Evolutionary conservation across 1,140 invertebrate genomes (phyloP).

Genomic region (Oncopodura yosiiana): DNA sequence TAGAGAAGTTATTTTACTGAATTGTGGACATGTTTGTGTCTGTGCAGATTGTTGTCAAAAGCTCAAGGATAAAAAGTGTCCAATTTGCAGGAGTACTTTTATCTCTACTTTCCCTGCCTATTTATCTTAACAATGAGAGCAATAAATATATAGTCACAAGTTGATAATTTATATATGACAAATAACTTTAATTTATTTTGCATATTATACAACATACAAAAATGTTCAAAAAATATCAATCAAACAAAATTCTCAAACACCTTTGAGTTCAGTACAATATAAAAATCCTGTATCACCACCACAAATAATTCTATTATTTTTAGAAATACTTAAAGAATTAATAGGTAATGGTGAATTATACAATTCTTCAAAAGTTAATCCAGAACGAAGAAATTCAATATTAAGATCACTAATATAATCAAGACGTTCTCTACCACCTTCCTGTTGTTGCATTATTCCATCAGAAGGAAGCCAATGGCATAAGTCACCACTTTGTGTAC

Average conservation of each 20-base stretch:
- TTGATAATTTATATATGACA: too few relatives aligned
- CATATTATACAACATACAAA: too few relatives aligned
- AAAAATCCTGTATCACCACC: constrained; percentile 29
- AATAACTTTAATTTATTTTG: too few relatives aligned
- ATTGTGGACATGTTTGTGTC: constrained; percentile 71
- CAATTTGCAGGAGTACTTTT: constrained; percentile 58
- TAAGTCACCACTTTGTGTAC: constrained; percentile 18
- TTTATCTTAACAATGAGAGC: constrained; percentile 14
- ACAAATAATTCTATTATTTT: constrained; percentile 23
- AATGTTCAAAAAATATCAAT: too few relatives aligned
- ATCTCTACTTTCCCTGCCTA: constrained; percentile 57
- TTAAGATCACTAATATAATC: constrained; percentile 17
- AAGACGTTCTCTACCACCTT: constrained; percentile 12
- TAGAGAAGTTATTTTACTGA: constrained; percentile 59
- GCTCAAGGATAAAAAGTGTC: constrained; percentile 53
- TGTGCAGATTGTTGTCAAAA: constrained; percentile 69
- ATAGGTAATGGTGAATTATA: constrained; percentile 22
- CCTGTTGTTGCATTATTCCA: not conserved
- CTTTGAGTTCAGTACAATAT: constrained; percentile 21
- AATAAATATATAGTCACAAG: too few relatives aligned
- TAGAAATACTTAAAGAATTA: constrained; percentile 26
- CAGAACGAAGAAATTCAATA: constrained; percentile 23
- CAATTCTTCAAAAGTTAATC: constrained; percentile 17
- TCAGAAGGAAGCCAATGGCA: constrained; percentile 26
- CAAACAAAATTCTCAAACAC: too few relatives aligned